A percentile compares a stretch with the other conserved stretches of the same genome.
phyloP scores from a whole-genome alignment of 2,888 invertebrate species.

The Brenthis hecate region DNA sequence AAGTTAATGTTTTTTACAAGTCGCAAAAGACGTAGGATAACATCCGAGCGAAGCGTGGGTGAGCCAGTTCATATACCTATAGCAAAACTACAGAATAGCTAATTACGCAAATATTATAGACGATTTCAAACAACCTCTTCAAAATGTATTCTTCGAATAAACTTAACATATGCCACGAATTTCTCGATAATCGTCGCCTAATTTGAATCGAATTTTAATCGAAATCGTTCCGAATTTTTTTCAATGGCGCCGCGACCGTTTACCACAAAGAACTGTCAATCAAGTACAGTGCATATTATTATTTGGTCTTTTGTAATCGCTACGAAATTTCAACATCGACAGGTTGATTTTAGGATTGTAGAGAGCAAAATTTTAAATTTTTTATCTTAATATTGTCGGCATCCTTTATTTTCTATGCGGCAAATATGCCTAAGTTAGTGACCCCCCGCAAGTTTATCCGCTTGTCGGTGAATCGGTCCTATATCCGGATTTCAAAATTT shows the following conservation, averaged over 20 bases:
- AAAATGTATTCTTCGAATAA: slow-evolving; percentile 29
- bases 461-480: neutral
- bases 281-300: slow-evolving; percentile 71
- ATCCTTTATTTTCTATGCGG: slow-evolving; percentile 23
- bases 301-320: slow-evolving; percentile 63
- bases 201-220: slow-evolving; percentile 62
- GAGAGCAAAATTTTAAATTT: slow-evolving; percentile 43
- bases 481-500: neutral
- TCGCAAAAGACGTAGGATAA: no score
- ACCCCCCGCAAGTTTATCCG: slow-evolving; percentile 4
- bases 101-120: slow-evolving; percentile 7
- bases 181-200: slow-evolving; percentile 75
- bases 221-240: slow-evolving; percentile 54
- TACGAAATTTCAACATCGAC: slow-evolving; percentile 57
- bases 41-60: no score
- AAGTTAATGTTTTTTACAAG: no score
- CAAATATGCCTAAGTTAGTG: neutral
- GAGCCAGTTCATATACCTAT: no score
- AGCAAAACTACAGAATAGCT: neutral
- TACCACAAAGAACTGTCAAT: slow-evolving; percentile 66
- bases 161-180: slow-evolving; percentile 76
- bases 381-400: slow-evolving; percentile 29
- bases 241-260: slow-evolving; percentile 53
- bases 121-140: slow-evolving; percentile 13
- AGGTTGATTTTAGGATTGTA: slow-evolving; percentile 47